Evolutionary conservation across 2,888 invertebrate species (phyloP).

Genomic region (Hesperia comma): DNA sequence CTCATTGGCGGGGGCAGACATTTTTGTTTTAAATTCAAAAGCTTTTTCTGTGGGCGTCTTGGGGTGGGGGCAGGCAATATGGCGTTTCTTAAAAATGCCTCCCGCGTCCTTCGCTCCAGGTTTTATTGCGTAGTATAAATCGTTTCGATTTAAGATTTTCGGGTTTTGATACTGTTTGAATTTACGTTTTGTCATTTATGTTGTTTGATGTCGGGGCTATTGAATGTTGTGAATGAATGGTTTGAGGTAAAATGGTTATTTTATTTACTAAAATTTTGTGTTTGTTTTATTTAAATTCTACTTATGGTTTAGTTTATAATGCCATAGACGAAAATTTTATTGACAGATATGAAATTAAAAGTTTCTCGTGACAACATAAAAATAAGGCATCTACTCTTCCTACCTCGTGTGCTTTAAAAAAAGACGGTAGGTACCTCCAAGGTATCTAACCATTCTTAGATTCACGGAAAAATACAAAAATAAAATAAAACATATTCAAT

Average conservation of each 20-base stretch:
- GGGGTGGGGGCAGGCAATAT: slow-evolving; percentile 58
- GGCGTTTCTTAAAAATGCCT: slow-evolving; percentile 66
- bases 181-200: slow-evolving; percentile 21
- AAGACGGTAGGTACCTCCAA: too few relatives aligned
- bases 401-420: too few relatives aligned
- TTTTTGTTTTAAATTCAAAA: slow-evolving; percentile 79
- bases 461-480: too few relatives aligned
- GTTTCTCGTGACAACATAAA: too few relatives aligned
- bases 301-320: too few relatives aligned
- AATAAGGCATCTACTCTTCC: too few relatives aligned
- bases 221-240: slow-evolving; percentile 3
- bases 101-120: slow-evolving; percentile 31
- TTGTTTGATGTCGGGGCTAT: slow-evolving; percentile 11
- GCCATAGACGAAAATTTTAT: too few relatives aligned
- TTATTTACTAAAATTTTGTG: too few relatives aligned
- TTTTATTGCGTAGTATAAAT: slow-evolving; percentile 31
- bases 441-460: too few relatives aligned
- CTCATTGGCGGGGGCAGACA: slow-evolving; percentile 66
- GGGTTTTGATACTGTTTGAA: slow-evolving; percentile 16
- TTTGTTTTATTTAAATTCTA: too few relatives aligned
- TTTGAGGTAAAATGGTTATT: neutral
- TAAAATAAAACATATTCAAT: too few relatives aligned
- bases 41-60: slow-evolving; percentile 79
- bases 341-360: too few relatives aligned
- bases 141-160: slow-evolving; percentile 30